Evolutionary conservation across 2,113 vertebrate genomes (phyloP).

Genomic region (Ariopsis seemanni): DNA sequence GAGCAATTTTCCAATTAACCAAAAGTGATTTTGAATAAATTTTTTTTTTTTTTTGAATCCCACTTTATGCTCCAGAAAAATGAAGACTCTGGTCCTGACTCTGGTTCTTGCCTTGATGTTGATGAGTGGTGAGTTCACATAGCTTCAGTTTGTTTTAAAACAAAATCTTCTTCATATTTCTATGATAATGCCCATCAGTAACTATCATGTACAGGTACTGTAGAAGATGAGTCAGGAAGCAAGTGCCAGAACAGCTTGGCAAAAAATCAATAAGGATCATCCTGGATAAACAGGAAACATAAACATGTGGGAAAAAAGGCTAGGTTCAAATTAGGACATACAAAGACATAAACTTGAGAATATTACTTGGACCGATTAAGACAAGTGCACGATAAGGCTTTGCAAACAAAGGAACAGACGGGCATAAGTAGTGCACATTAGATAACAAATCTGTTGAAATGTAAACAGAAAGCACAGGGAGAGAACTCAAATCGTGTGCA

Average conservation of each 20-base stretch:
- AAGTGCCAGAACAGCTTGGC: not conserved
- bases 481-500: not conserved
- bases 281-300: too few relatives aligned
- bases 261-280: not conserved
- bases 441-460: too few relatives aligned
- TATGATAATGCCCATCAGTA: not conserved
- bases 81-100: constrained; percentile 36
- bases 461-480: not conserved
- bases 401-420: not conserved
- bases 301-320: not conserved
- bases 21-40: too few relatives aligned
- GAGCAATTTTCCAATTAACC: too few relatives aligned
- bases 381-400: not conserved
- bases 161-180: not conserved
- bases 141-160: not conserved
- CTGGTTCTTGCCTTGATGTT: constrained; percentile 31
- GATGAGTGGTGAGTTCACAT: constrained; percentile 18
- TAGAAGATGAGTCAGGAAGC: too few relatives aligned
- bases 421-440: too few relatives aligned
- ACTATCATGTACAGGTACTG: not conserved
- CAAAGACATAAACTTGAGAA: not conserved
- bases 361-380: not conserved
- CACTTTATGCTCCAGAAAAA: not conserved
- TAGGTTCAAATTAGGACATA: not conserved
- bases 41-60: too few relatives aligned